A percentile compares a stretch with the other conserved stretches of the same genome.
Evolutionary conservation across 23 tunicate species (phyloP).

Genomic region (Halocynthia roretzi): DNA sequence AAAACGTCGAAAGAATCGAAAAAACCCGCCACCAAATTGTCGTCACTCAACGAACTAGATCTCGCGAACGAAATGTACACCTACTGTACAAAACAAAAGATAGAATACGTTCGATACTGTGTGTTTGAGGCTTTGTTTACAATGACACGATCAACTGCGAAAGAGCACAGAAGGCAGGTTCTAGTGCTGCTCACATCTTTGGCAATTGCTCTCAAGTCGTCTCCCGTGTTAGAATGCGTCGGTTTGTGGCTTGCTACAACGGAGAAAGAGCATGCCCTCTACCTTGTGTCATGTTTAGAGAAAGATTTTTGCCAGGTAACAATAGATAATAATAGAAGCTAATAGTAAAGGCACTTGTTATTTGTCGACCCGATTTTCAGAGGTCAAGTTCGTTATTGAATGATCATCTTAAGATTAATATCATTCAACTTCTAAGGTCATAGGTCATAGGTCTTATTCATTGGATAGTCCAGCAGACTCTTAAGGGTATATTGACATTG

Average conservation of each 20-base stretch:
- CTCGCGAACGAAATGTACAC: constrained; percentile 62
- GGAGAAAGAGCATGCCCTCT: constrained; percentile 45
- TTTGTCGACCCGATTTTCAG: no score
- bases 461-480: no score
- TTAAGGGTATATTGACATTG: no score
- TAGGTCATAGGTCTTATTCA: no score
- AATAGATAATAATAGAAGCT: neutral
- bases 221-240: constrained; percentile 73
- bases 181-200: constrained; percentile 50
- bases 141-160: constrained; percentile 50
- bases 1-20: neutral
- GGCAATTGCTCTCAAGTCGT: constrained; percentile 44
- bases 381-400: no score
- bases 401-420: neutral
- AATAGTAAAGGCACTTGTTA: no score
- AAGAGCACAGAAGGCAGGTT: constrained; percentile 47
- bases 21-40: constrained; percentile 3
- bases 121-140: constrained; percentile 80
- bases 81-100: constrained; percentile 64
- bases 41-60: constrained; percentile 66
- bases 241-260: constrained; percentile 77
- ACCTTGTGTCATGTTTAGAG: constrained; percentile 31
- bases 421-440: no score
- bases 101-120: constrained; percentile 80
- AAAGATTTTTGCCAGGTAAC: constrained; percentile 46